Conservation (phyloP, 2,888 invertebrate species). For the Ceratothoa steindachneri region DNA sequence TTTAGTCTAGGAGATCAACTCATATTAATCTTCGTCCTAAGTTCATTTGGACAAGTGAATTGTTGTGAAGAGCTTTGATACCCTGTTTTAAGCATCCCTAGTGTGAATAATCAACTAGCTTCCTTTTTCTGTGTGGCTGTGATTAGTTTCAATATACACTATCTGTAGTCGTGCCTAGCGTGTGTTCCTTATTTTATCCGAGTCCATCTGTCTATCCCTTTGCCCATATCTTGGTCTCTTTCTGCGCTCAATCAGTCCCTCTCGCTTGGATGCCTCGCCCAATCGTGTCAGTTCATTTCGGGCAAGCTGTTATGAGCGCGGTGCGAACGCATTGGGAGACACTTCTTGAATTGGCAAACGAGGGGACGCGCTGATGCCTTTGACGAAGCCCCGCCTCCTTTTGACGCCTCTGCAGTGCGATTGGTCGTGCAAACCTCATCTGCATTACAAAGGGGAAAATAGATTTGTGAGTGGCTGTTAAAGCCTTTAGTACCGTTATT, state of each 20-base stretch:
- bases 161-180: background rate
- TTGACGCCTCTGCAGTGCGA: slow-evolving; percentile 11
- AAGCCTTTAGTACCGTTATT: slow-evolving; percentile 40
- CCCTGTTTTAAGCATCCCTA: too few species aligned
- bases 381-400: slow-evolving; percentile 16
- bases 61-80: too few species aligned
- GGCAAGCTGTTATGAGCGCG: slow-evolving; percentile 7
- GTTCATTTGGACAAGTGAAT: too few species aligned
- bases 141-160: background rate
- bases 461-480: slow-evolving; percentile 31
- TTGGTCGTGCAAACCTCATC: slow-evolving; percentile 23
- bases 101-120: too few species aligned
- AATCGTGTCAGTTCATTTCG: slow-evolving; percentile 9
- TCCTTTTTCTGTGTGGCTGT: too few species aligned
- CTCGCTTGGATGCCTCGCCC: background rate
- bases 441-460: slow-evolving; percentile 29
- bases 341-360: background rate
- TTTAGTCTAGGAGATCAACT: too few species aligned
- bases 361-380: slow-evolving; percentile 15
- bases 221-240: background rate
- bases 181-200: background rate
- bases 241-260: background rate
- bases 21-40: too few species aligned
- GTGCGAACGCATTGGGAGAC: background rate
- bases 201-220: background rate